A percentile compares a stretch with the other conserved stretches of the same genome.
Evolutionary conservation across 2,888 invertebrate genomes (phyloP).

Genomic region (Neocrepidodera transversa): DNA sequence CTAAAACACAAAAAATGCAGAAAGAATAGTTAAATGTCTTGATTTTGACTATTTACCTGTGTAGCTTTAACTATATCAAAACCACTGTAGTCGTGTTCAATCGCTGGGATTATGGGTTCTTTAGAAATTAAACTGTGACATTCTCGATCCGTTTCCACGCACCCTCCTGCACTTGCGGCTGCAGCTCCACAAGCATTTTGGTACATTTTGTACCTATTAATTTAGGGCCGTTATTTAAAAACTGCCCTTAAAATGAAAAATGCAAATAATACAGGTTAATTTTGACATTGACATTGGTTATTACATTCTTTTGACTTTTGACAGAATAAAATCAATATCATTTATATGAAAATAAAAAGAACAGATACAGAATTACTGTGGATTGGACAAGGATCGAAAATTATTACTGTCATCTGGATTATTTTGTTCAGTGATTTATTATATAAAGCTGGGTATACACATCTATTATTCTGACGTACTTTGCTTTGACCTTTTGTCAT

Average conservation of each 20-base stretch:
- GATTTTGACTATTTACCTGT: slow-evolving; percentile 70
- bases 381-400: too few species aligned
- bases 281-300: background rate
- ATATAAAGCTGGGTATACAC: too few species aligned
- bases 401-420: too few species aligned
- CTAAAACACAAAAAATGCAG: slow-evolving; percentile 54
- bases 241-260: background rate
- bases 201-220: slow-evolving; percentile 64
- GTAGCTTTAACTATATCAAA: slow-evolving; percentile 95
- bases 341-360: too few species aligned
- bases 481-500: too few species aligned
- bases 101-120: slow-evolving; percentile 68
- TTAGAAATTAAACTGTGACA: slow-evolving; percentile 68
- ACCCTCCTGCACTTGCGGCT: slow-evolving; percentile 69
- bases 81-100: slow-evolving; percentile 77
- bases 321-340: too few species aligned
- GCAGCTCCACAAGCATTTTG: slow-evolving; percentile 77
- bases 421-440: too few species aligned
- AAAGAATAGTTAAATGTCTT: background rate
- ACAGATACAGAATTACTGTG: too few species aligned
- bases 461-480: too few species aligned
- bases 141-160: slow-evolving; percentile 68
- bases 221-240: too few species aligned
- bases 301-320: too few species aligned
- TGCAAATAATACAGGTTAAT: background rate